A percentile compares a stretch with the other conserved stretches of the same genome.
Evolutionary conservation across 1,140 invertebrate genomes (phyloP).

Genomic region (Ericerus pela): DNA sequence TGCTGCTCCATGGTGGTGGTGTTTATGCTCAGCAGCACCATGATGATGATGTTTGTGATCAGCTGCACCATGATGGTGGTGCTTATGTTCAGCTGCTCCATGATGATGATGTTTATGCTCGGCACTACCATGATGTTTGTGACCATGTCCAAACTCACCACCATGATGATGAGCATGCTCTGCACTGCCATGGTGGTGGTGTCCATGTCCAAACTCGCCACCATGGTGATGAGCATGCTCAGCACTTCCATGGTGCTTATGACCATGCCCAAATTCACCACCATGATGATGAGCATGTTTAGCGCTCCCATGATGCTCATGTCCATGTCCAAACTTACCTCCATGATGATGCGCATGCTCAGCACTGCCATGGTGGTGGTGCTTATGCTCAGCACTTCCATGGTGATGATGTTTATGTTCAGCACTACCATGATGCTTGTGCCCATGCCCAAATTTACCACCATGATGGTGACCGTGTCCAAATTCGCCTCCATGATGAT

Average conservation of each 20-base stretch:
- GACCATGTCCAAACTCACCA: slow-evolving; percentile 19
- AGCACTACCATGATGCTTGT: slow-evolving; percentile 15
- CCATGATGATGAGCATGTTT: slow-evolving; percentile 17
- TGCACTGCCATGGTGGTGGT: slow-evolving; percentile 17
- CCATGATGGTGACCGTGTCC: slow-evolving; percentile 15
- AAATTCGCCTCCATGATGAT: slow-evolving; percentile 16
- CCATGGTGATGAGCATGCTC: slow-evolving; percentile 16
- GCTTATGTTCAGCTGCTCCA: slow-evolving; percentile 14
- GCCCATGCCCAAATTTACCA: slow-evolving; percentile 15
- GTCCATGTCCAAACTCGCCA: slow-evolving; percentile 15
- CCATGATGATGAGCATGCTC: slow-evolving; percentile 19
- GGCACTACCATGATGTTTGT: slow-evolving; percentile 17
- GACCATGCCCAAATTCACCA: slow-evolving; percentile 16
- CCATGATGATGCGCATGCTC: slow-evolving; percentile 16
- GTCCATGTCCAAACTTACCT: slow-evolving; percentile 14
- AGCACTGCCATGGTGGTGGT: slow-evolving; percentile 15
- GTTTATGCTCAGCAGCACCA: slow-evolving; percentile 18
- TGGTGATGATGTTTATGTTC: slow-evolving; percentile 16
- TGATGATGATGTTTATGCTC: slow-evolving; percentile 18
- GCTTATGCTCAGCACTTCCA: slow-evolving; percentile 13
- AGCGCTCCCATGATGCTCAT: slow-evolving; percentile 16
- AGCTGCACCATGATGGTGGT: slow-evolving; percentile 19
- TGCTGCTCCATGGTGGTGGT: slow-evolving; percentile 18
- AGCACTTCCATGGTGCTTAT: slow-evolving; percentile 16
- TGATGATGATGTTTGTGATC: slow-evolving; percentile 19